phyloP scores from a whole-genome alignment of 1,140 invertebrate species.

The Amphibalanus amphitrite region DNA sequence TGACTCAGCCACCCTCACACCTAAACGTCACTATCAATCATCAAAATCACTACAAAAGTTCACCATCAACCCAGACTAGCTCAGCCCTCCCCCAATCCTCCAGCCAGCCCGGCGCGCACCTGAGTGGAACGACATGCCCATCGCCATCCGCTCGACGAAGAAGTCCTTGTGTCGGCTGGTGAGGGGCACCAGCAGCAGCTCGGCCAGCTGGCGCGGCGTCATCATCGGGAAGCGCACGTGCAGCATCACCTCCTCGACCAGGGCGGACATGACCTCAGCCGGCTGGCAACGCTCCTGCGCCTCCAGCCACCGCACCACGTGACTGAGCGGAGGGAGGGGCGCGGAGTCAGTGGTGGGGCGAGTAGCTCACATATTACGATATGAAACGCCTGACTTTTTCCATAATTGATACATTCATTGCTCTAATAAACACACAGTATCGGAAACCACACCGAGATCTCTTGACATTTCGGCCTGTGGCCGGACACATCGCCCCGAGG shows the following conservation, averaged over 20 bases:
- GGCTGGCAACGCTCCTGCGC: conserved; percentile 26
- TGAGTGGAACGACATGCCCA: conserved; percentile 74
- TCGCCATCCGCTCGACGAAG: conserved; percentile 69
- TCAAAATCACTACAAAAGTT: no score
- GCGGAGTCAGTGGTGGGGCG: neutral
- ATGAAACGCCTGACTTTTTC: no score
- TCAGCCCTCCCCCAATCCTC: no score
- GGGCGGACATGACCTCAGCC: conserved; percentile 7
- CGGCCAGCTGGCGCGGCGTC: conserved; percentile 61
- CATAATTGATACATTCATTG: no score
- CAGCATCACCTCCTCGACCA: conserved; percentile 49
- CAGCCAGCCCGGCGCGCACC: conserved; percentile 26
- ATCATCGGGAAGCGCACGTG: conserved; percentile 84
- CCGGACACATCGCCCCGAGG: no score
- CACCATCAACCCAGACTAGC: no score
- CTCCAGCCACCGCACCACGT: conserved; percentile 54
- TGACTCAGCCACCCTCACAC: no score
- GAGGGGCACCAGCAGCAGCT: conserved; percentile 53
- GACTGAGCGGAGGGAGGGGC: conserved; percentile 27
- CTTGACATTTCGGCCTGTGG: no score
- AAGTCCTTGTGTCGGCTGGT: conserved; percentile 69
- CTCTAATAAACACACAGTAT: no score
- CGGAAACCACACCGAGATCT: no score
- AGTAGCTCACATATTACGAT: no score
- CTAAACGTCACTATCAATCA: no score